These are phyloP conservation scores for Tuberolachnus salignus DNA, from an alignment of 2,888 invertebrate species.

Conservation along the genomic window DNA sequence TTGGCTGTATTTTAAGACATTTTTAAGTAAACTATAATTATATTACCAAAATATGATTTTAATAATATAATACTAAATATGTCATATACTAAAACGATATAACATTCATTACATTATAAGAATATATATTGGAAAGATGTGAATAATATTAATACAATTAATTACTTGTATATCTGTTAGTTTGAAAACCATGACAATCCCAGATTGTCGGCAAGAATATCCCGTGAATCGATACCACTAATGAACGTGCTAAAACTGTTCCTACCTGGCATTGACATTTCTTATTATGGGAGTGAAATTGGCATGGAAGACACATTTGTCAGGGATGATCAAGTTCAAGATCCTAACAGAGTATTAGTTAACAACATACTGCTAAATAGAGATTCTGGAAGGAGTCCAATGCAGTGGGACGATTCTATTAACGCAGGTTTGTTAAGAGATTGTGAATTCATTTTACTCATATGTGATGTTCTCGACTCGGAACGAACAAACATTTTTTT, in stretches of 20 bases:
- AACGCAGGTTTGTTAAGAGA: slow-evolving; percentile 21
- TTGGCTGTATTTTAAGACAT: too few relatives aligned
- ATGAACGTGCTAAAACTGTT: slow-evolving; percentile 65
- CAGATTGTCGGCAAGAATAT: slow-evolving; percentile 59
- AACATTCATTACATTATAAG: too few relatives aligned
- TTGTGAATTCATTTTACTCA: too few relatives aligned
- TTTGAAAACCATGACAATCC: slow-evolving; percentile 61
- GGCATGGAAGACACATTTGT: slow-evolving; percentile 64
- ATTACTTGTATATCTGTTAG: slow-evolving; percentile 50
- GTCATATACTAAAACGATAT: too few relatives aligned
- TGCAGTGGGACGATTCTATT: slow-evolving; percentile 44
- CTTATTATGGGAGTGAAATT: slow-evolving; percentile 68
- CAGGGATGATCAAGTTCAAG: slow-evolving; percentile 25
- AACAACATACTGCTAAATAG: too few relatives aligned
- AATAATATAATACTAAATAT: too few relatives aligned
- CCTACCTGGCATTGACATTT: slow-evolving; percentile 65
- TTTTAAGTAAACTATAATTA: too few relatives aligned
- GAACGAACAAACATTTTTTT: not conserved
- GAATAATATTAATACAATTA: too few relatives aligned
- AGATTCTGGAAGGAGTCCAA: slow-evolving; percentile 36
- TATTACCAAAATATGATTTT: not conserved
- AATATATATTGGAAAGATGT: too few relatives aligned
- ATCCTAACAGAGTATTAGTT: too few relatives aligned
- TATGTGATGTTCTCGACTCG: too few relatives aligned
- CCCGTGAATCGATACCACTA: slow-evolving; percentile 62